Conservation (phyloP, 1,140 invertebrate species). For the Zophobas atratus region DNA sequence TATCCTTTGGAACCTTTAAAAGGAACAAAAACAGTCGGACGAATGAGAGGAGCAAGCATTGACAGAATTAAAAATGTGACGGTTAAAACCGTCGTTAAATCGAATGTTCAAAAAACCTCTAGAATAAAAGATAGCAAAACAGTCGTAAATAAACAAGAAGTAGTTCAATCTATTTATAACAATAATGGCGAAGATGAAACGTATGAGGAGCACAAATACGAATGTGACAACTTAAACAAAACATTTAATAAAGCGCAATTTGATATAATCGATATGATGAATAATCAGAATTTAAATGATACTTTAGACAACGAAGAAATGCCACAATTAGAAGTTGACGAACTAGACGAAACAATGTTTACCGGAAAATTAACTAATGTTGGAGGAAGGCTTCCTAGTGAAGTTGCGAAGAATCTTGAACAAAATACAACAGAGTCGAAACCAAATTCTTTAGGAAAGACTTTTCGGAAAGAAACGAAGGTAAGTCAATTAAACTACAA, state of each 20-base stretch:
- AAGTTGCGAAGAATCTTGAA: conserved; percentile 50
- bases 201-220: conserved; percentile 55
- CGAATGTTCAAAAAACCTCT: conserved; percentile 55
- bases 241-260: conserved; percentile 23
- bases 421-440: background rate
- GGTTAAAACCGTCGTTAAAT: conserved; percentile 54
- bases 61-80: conserved; percentile 49
- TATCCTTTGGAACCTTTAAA: conserved; percentile 83
- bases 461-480: conserved; percentile 48
- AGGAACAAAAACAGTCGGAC: conserved; percentile 66
- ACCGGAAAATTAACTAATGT: conserved; percentile 65
- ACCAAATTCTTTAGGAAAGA: conserved; percentile 10
- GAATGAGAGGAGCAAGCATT: conserved; percentile 31
- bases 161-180: conserved; percentile 56
- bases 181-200: conserved; percentile 60
- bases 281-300: conserved; percentile 62
- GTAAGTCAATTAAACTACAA: conserved; percentile 27
- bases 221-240: conserved; percentile 52
- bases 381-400: conserved; percentile 63
- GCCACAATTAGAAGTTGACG: conserved; percentile 61
- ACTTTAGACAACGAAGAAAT: conserved; percentile 64
- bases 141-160: conserved; percentile 56
- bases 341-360: conserved; percentile 55
- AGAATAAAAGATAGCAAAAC: conserved; percentile 60
- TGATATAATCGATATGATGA: conserved; percentile 63